phyloP scores from a whole-genome alignment of 2,888 invertebrate species.

The Coecobrya sp. region DNA sequence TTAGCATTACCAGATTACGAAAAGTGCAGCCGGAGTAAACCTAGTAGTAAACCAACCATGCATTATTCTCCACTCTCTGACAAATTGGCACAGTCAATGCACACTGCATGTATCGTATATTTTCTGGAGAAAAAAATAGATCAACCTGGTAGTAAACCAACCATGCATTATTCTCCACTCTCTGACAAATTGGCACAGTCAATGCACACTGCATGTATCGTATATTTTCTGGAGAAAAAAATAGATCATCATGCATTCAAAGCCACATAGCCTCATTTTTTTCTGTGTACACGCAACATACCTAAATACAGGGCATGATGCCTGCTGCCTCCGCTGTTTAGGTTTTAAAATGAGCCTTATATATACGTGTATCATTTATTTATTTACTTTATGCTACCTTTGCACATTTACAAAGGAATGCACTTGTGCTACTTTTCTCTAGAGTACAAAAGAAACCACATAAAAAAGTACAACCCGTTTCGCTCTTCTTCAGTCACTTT shows the following conservation, averaged over 20 bases:
- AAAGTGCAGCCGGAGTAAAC: slow-evolving; percentile 8
- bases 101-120: slow-evolving; percentile 3
- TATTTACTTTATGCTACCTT: slow-evolving; percentile 44
- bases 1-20: background rate
- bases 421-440: slow-evolving; percentile 67
- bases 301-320: background rate
- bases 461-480: background rate
- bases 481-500: background rate
- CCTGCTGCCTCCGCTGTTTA: background rate
- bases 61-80: background rate
- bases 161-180: background rate
- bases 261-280: background rate
- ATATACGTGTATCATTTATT: slow-evolving; percentile 59
- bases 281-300: background rate
- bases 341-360: background rate
- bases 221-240: background rate
- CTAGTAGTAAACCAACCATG: background rate
- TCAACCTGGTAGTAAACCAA: background rate
- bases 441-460: background rate
- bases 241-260: slow-evolving; percentile 13
- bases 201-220: slow-evolving; percentile 13
- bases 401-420: slow-evolving; percentile 53
- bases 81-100: slow-evolving; percentile 52
- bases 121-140: background rate
- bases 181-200: slow-evolving; percentile 51